Evolutionary conservation across 1,140 invertebrate species (phyloP), one percentile per base, ranked within the genome.

Genomic region (Apolygus lucorum): DNA sequence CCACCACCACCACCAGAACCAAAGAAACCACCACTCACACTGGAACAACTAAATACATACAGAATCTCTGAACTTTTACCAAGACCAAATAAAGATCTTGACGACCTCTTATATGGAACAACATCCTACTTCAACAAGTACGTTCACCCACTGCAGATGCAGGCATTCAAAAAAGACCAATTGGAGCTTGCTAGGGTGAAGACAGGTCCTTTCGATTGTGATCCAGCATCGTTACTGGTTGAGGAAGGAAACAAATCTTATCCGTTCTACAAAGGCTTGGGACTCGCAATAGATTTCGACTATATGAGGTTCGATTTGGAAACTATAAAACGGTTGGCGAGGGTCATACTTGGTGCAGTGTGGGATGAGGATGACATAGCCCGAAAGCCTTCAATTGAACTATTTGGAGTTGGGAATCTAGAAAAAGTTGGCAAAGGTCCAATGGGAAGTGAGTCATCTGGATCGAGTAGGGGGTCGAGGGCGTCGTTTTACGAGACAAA

Each of bases 321-420:
- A 29, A 63, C 52, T 13, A 8, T 69, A 11, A 62, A 69, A 34
- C 2, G 29, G 28, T 24, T 69, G 52, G 68, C 68, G 4, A 63
- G 68, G 26, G 28, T 42, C 2, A 69, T 69, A 13, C n/a, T 69
- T 2, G 49, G 28, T 24, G 54, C 27, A 42, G 25, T 17, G 22
- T 59, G 54, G 21, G 28, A 69, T 26, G 29, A n/a, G 63, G 22
- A 27, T 8, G 68, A 27, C 17, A 2, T 21, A 24, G 24, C 22
- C 1, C 62, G 68, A 26, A 42, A 11, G 21, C 11, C 68, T 21
- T 69, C 68, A n/a, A 29, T 69, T n/a, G 68, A 69, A 63, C 22
- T 69, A 26, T 69, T 69, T 63, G 68, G 68, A 21, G 54, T 63
- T 2, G 59, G 17, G 2, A 49, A 25, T 28, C 2, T 28, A 14